Evolutionary conservation across 92 coral and sea anemone species (phyloP).

Genomic region (Parazoanthus darwini): DNA sequence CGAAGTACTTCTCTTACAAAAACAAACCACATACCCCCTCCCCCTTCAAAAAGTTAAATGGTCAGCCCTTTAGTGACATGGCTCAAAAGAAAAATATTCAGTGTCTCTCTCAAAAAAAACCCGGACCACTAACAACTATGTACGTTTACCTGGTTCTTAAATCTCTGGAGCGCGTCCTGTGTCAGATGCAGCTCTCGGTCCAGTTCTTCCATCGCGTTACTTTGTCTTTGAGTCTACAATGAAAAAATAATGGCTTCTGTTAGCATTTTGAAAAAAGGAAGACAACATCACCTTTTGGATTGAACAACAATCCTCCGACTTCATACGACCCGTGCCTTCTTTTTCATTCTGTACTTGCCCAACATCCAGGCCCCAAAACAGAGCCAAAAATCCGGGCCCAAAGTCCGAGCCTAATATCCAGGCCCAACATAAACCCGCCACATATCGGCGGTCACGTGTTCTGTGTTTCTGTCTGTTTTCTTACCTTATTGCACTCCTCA

Average conservation of each 20-base stretch:
- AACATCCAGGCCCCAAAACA: neutral
- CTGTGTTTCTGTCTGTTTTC: neutral
- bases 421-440: neutral
- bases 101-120: no score
- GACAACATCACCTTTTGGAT: neutral
- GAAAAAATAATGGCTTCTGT: neutral
- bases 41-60: conserved; percentile 6
- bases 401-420: neutral
- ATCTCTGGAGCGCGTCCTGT: conserved; percentile 86
- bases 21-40: no score
- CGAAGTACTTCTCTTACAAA: no score
- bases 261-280: neutral
- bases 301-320: neutral
- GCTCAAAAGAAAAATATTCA: no score
- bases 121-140: no score
- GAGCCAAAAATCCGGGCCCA: no score
- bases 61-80: no score
- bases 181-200: conserved; percentile 82
- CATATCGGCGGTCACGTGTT: neutral
- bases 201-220: conserved; percentile 85
- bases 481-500: conserved; percentile 35
- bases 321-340: neutral
- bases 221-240: conserved; percentile 78
- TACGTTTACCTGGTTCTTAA: conserved; percentile 83
- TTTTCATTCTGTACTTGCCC: neutral